These are phyloP conservation scores for Drosophila putrida DNA, from an alignment of 2,888 invertebrate species.

Conservation along the genomic window DNA sequence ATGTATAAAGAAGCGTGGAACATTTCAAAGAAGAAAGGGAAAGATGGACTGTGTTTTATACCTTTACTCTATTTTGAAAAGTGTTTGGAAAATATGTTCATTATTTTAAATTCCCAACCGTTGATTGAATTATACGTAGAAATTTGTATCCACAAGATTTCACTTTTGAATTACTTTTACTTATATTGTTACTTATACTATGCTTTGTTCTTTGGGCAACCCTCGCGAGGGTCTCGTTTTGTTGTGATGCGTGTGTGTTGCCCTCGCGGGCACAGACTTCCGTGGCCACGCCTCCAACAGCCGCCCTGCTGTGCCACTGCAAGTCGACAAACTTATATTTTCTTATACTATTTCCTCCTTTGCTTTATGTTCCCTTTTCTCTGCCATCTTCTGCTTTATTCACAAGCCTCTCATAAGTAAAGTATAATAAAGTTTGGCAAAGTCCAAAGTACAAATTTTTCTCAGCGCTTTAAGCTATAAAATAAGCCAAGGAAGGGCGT, in stretches of 20 bases:
- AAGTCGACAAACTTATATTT: constrained; percentile 39
- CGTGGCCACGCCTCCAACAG: background rate
- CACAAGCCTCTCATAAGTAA: constrained; percentile 18
- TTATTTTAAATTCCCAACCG: too few relatives aligned
- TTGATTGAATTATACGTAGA: too few relatives aligned
- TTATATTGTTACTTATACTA: too few relatives aligned
- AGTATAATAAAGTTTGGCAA: constrained; percentile 52
- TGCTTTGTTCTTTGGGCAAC: background rate
- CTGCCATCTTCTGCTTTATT: background rate
- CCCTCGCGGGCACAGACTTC: constrained; percentile 41
- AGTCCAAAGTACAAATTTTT: constrained; percentile 34
- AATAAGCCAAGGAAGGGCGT: constrained; percentile 12
- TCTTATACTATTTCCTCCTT: background rate
- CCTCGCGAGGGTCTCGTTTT: too few relatives aligned
- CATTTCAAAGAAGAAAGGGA: too few relatives aligned
- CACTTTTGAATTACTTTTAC: too few relatives aligned
- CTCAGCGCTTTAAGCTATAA: constrained; percentile 48
- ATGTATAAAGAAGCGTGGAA: too few relatives aligned
- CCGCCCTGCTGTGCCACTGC: constrained; percentile 1
- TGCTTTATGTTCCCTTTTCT: background rate
- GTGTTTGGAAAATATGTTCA: too few relatives aligned
- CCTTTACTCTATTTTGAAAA: too few relatives aligned
- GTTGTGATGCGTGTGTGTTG: constrained; percentile 11
- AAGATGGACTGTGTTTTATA: too few relatives aligned
- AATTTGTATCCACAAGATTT: too few relatives aligned